These are phyloP conservation scores for Beroe ovata DNA, from an alignment of 37 sponge, comb jelly and placozoan species.

Conservation along the genomic window DNA sequence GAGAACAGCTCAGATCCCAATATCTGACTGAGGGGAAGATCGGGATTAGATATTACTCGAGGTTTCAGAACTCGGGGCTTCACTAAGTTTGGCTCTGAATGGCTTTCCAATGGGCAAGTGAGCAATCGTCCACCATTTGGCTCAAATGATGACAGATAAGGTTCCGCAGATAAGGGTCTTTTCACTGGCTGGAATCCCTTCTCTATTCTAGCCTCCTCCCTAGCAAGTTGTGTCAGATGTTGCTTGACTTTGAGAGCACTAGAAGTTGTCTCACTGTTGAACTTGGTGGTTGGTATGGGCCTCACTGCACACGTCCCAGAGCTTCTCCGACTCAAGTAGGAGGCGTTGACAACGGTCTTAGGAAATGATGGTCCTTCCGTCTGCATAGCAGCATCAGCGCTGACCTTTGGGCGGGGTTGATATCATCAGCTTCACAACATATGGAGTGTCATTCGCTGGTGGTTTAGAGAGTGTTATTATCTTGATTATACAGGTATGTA, in stretches of 20 bases:
- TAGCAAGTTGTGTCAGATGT: slow-evolving; percentile 17
- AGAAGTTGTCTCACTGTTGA: background rate
- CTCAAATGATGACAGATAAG: background rate
- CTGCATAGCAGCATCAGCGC: slow-evolving; percentile 16
- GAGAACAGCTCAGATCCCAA: slow-evolving; percentile 20
- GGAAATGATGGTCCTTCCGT: background rate
- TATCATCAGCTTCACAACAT: background rate
- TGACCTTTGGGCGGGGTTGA: background rate
- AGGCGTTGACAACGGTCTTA: slow-evolving; percentile 36
- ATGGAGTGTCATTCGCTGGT: background rate
- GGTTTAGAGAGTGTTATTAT: too few relatives aligned
- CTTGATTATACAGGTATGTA: too few relatives aligned
- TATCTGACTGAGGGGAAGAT: slow-evolving; percentile 12
- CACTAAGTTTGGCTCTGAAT: background rate
- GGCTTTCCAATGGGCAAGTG: background rate
- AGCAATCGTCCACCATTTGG: background rate
- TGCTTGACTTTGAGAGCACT: slow-evolving; percentile 26
- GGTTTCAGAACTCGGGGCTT: slow-evolving; percentile 34
- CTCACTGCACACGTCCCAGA: slow-evolving; percentile 17
- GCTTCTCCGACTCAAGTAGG: background rate
- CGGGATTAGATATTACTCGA: background rate
- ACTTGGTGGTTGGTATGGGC: background rate
- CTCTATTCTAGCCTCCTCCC: slow-evolving; percentile 17
- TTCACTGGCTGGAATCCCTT: background rate
- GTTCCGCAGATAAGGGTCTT: background rate